Base-by-base conservation (phyloP, 2,888 invertebrate species). In the Anthrax anthrax region DNA sequence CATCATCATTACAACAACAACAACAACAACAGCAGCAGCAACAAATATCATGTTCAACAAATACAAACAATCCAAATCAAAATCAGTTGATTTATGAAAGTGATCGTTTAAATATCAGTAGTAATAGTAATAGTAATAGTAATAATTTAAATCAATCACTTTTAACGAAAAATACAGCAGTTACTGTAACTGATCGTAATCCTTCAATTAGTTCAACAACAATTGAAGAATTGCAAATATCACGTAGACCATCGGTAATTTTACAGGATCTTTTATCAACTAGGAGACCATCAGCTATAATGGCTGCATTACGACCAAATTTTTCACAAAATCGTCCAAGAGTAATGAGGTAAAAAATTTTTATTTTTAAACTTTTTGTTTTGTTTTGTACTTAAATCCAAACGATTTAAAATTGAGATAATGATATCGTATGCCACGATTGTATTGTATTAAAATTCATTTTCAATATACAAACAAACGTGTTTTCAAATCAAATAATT, bases 211-310 rank as follows among this genome's bases (percentile, higher is more conserved):
- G 12, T 4, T 32, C 29, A 32, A 9, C 9, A 32, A 4, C 12
- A 1, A 12, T 52, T 27, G 60, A 58, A 40, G 64, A 65, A 17
- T 51, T 66, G 32, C 64, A 65, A 44, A 56, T 65, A 12, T 65
- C 67, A n/a, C 57, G 68, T 14, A 55, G 68, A 9, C 68, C 68
- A 3, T 69, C 68, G 1, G 56, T 65, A 34, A 53, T 68, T 13
- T 51, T 69, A 18, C 69, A 68, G 49, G 68, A 69, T 49, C 64
- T 69, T 39, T 51, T 69, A 44, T 52, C 55, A 34, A 62, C 63
- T 5, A 54, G 80, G 58, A 71, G 80, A 39, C 77, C 78, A 1
- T 78, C 79, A 9, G 72, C 75, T 2, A 75, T 79, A 41, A 73
- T 78, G 51, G 77, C 78, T n/a, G 76, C 77, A 14, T 54, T 52